Evolutionary conservation across 2,888 invertebrate species (phyloP).

Genomic region (Protophormia terraenovae): DNA sequence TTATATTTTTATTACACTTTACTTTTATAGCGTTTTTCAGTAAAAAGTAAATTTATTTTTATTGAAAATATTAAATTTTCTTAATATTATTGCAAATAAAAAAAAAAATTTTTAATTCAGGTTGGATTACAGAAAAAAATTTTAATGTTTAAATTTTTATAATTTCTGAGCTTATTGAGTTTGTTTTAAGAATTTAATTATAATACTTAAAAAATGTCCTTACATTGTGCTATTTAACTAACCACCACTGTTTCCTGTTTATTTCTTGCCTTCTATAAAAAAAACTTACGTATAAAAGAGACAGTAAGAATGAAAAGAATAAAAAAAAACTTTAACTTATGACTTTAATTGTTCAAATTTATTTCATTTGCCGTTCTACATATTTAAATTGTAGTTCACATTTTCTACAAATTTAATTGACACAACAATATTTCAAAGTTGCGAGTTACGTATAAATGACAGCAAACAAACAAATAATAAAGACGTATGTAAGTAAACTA

Average conservation of each 20-base stretch:
- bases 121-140: no score
- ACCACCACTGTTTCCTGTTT: neutral
- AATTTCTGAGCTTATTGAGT: no score
- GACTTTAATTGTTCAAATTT: slow-evolving; percentile 58
- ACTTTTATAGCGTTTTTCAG: no score
- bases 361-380: slow-evolving; percentile 49
- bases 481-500: slow-evolving; percentile 35
- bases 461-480: slow-evolving; percentile 51
- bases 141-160: no score
- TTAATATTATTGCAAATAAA: no score
- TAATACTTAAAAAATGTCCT: no score
- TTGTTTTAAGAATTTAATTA: no score
- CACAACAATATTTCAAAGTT: slow-evolving; percentile 59
- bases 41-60: no score
- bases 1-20: no score
- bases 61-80: no score
- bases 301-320: no score
- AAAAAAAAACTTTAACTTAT: slow-evolving; percentile 30
- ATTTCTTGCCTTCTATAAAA: neutral
- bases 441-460: slow-evolving; percentile 47
- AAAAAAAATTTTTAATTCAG: no score
- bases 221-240: neutral
- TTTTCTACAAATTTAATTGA: slow-evolving; percentile 60
- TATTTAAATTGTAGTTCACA: slow-evolving; percentile 51
- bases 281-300: neutral